A percentile compares a stretch with the other conserved stretches of the same genome.
phyloP scores from a whole-genome alignment of 2,797 vertebrate species.

The Gymnodraco acuticeps region DNA sequence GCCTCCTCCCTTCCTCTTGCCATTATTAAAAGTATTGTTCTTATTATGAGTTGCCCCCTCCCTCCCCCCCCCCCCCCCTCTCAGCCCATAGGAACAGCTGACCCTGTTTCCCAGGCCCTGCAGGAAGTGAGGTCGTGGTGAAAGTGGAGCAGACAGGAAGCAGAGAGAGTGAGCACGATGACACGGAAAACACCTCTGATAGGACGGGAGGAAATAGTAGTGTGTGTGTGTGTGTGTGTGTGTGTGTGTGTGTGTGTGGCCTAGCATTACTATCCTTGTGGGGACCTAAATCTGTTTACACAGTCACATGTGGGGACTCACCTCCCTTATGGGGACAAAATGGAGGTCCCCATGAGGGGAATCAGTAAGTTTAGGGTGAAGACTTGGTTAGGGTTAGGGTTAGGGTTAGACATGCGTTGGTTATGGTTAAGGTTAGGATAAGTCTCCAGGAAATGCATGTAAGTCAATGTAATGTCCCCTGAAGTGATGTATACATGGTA shows the following conservation, averaged over 20 bases:
- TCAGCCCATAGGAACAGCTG: constrained; percentile 33
- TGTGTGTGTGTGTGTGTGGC: not conserved
- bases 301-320: not conserved
- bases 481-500: too few species aligned
- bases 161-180: constrained; percentile 3
- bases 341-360: too few species aligned
- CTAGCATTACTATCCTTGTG: too few species aligned
- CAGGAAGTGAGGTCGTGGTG: constrained; percentile 73
- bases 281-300: not conserved
- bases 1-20: not conserved
- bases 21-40: not conserved
- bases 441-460: too few species aligned
- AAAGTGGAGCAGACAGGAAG: constrained; percentile 56
- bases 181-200: constrained; percentile 20
- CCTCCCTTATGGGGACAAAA: too few species aligned
- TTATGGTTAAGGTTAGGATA: too few species aligned
- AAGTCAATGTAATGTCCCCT: too few species aligned
- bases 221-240: not conserved
- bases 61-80: too few species aligned
- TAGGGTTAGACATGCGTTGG: too few species aligned
- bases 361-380: too few species aligned
- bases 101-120: constrained; percentile 62
- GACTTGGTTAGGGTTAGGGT: too few species aligned
- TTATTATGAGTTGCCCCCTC: too few species aligned
- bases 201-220: constrained; percentile 30